These are phyloP conservation scores for Charina bottae DNA, from an alignment of 2,113 vertebrate genomes.

Conservation along the genomic window DNA sequence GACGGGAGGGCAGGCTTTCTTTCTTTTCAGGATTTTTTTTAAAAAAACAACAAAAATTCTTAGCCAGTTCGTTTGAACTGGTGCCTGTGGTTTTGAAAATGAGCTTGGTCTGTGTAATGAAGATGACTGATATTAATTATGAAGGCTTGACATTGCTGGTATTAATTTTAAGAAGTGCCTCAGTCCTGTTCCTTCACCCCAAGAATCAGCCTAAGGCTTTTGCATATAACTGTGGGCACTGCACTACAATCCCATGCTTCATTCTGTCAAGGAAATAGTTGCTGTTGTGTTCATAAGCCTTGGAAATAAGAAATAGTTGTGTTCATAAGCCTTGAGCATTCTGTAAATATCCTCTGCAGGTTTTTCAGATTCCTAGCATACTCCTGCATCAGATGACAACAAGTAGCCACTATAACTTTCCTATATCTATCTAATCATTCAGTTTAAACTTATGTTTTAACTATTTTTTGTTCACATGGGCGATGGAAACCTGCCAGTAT, in stretches of 20 bases:
- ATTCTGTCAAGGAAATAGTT: too few species aligned
- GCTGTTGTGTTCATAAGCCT: too few species aligned
- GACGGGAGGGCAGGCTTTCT: too few species aligned
- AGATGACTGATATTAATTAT: background rate
- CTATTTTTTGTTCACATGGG: background rate
- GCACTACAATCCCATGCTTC: background rate
- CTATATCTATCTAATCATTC: background rate
- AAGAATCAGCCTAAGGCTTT: background rate
- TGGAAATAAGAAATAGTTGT: too few species aligned
- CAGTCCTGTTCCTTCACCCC: background rate
- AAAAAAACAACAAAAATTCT: slow-evolving; percentile 5
- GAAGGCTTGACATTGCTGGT: background rate
- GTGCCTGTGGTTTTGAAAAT: slow-evolving; percentile 7
- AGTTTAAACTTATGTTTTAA: background rate
- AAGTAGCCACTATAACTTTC: background rate
- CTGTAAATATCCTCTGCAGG: too few species aligned
- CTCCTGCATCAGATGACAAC: too few species aligned
- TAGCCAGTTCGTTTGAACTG: background rate
- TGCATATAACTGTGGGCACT: background rate
- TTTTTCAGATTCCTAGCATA: too few species aligned
- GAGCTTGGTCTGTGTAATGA: background rate
- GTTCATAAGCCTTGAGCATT: too few species aligned
- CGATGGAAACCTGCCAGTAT: background rate
- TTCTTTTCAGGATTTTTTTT: slow-evolving; percentile 12
- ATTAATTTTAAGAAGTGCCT: background rate